Percentiles rank a stretch among this genome's conserved stretches.
phyloP scores from a whole-genome alignment of 2,888 invertebrate species.

The Lasioglossum figueresi region DNA sequence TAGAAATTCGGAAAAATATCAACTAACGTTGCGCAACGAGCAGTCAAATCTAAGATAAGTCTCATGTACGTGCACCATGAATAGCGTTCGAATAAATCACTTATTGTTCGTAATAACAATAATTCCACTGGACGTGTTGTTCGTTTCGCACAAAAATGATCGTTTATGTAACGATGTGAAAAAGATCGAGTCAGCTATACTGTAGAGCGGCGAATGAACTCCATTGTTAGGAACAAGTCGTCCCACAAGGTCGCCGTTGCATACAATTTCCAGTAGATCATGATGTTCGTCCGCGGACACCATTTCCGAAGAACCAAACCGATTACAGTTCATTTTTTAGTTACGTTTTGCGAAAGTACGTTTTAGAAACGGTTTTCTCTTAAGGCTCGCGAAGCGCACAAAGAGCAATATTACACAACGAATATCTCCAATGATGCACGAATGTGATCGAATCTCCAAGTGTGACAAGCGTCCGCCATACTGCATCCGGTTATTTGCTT shows the following conservation, averaged over 20 bases:
- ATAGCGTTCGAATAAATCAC: slow-evolving; percentile 23
- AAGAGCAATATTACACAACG: background rate
- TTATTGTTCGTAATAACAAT: slow-evolving; percentile 5
- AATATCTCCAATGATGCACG: slow-evolving; percentile 28
- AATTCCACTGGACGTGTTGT: slow-evolving; percentile 36
- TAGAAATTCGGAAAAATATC: background rate
- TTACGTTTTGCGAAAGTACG: background rate
- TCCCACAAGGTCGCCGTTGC: slow-evolving; percentile 61
- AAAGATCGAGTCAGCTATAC: slow-evolving; percentile 4
- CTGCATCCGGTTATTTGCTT: slow-evolving; percentile 76
- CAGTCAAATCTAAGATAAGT: background rate
- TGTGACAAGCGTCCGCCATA: slow-evolving; percentile 81
- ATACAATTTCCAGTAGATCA: slow-evolving; percentile 59
- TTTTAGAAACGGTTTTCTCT: background rate
- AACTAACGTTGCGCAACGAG: slow-evolving; percentile 12
- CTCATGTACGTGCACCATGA: background rate
- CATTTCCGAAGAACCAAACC: background rate
- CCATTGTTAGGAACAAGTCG: slow-evolving; percentile 52
- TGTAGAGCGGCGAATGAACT: slow-evolving; percentile 46
- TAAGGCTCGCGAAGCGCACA: background rate
- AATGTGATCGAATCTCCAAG: slow-evolving; percentile 54
- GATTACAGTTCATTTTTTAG: slow-evolving; percentile 15
- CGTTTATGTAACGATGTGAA: background rate
- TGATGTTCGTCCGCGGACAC: slow-evolving; percentile 12
- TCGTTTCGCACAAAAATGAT: slow-evolving; percentile 28